Evolutionary conservation across 2,797 vertebrate species (phyloP).

Genomic region (Lagorchestes hirsutus): DNA sequence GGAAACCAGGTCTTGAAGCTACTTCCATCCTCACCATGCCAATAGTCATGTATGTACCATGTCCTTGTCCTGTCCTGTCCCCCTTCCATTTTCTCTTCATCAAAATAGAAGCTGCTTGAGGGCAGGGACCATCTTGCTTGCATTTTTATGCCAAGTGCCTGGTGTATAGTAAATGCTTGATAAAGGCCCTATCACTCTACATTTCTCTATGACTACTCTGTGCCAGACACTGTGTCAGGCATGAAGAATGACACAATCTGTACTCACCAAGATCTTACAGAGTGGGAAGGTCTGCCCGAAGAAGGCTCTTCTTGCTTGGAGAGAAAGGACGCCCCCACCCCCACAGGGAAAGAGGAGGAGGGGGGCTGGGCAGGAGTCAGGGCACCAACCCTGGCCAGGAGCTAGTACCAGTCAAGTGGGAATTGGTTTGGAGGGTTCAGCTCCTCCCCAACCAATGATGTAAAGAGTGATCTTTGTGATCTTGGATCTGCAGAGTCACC

Average conservation of each 20-base stretch:
- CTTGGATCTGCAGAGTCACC: background rate
- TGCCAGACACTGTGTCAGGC: background rate
- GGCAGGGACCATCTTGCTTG: background rate
- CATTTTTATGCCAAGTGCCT: background rate
- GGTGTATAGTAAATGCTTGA: conserved; percentile 3
- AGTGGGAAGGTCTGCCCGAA: background rate
- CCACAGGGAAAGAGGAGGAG: background rate
- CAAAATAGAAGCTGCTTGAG: background rate
- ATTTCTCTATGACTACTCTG: background rate
- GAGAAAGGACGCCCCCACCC: background rate
- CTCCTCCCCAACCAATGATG: background rate
- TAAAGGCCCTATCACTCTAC: background rate
- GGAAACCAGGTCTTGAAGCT: background rate
- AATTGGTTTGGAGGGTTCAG: background rate
- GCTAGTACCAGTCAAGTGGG: background rate
- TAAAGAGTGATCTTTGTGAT: background rate
- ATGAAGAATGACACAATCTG: background rate
- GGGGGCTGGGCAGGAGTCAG: background rate
- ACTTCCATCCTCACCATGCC: background rate
- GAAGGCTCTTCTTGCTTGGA: background rate
- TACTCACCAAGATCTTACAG: background rate
- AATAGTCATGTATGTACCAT: background rate
- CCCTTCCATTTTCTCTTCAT: background rate
- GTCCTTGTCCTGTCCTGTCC: background rate
- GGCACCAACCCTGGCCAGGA: background rate